Evolutionary conservation across 64 coral and sea anemone species (phyloP).

Genomic region (Acropora yongei): DNA sequence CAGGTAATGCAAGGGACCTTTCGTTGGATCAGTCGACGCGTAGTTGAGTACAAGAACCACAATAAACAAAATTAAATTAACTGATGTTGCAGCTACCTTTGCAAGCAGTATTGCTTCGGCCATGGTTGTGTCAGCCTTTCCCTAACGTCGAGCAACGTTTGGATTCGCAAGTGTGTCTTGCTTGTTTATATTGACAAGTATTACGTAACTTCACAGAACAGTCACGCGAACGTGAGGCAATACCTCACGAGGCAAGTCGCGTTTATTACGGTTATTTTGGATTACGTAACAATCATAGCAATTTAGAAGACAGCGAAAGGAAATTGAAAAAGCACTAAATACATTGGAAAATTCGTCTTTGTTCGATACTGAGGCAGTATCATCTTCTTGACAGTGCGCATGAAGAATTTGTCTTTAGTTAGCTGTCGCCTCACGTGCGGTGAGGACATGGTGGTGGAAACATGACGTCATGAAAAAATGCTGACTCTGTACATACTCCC

Average conservation of each 20-base stretch:
- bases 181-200: background rate
- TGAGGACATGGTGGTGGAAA: background rate
- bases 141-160: too few species aligned
- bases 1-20: conserved; percentile 47
- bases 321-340: background rate
- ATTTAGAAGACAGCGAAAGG: background rate
- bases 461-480: background rate
- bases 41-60: conserved; percentile 61
- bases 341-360: background rate
- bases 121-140: background rate
- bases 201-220: background rate
- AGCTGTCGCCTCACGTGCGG: background rate
- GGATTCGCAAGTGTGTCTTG: background rate
- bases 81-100: background rate
- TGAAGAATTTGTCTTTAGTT: background rate
- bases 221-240: background rate
- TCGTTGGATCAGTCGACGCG: conserved; percentile 4
- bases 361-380: background rate
- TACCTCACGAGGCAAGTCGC: background rate
- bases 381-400: too few species aligned
- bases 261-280: background rate
- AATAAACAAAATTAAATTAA: background rate
- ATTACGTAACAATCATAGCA: background rate
- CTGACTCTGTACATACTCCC: background rate
- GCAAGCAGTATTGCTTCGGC: background rate